phyloP scores from a whole-genome alignment of 1,140 invertebrate species.

The Cyclargus thomasi region DNA sequence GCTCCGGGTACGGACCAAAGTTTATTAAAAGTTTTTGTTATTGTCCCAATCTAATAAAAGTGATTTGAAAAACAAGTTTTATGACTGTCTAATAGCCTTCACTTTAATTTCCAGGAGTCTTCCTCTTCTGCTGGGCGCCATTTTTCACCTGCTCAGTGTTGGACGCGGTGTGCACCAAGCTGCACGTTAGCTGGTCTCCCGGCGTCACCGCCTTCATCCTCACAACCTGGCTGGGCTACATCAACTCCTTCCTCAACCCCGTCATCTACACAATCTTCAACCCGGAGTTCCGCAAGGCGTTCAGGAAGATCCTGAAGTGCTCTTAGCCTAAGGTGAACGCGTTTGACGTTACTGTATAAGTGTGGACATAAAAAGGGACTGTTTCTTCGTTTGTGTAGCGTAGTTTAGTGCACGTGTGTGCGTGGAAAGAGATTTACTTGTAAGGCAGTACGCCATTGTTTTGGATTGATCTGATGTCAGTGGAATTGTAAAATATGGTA shows the following conservation, averaged over 20 bases:
- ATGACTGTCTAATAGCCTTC: neutral
- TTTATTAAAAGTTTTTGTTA: too few relatives aligned
- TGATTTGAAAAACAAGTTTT: too few relatives aligned
- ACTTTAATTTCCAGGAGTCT: slow-evolving; percentile 80
- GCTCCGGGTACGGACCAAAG: too few relatives aligned
- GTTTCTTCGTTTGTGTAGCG: too few relatives aligned
- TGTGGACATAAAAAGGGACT: neutral
- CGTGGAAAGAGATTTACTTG: too few relatives aligned
- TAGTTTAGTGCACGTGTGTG: too few relatives aligned
- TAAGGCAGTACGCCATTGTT: too few relatives aligned
- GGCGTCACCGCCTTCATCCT: slow-evolving; percentile 94
- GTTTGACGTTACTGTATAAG: slow-evolving; percentile 26
- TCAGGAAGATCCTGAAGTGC: slow-evolving; percentile 92
- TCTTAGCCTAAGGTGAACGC: slow-evolving; percentile 68
- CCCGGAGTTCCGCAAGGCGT: slow-evolving; percentile 98
- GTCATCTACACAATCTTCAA: slow-evolving; percentile 99
- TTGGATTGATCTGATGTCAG: too few relatives aligned
- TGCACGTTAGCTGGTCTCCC: slow-evolving; percentile 86
- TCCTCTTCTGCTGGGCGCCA: slow-evolving; percentile 98
- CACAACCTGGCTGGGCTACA: slow-evolving; percentile 98
- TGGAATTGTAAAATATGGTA: too few relatives aligned
- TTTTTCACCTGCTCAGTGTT: slow-evolving; percentile 99
- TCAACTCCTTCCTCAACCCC: slow-evolving; percentile 98
- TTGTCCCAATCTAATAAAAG: too few relatives aligned
- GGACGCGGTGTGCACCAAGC: slow-evolving; percentile 93